phyloP scores from a whole-genome alignment of 2,888 invertebrate species.

The Balanococcus diminutus region DNA sequence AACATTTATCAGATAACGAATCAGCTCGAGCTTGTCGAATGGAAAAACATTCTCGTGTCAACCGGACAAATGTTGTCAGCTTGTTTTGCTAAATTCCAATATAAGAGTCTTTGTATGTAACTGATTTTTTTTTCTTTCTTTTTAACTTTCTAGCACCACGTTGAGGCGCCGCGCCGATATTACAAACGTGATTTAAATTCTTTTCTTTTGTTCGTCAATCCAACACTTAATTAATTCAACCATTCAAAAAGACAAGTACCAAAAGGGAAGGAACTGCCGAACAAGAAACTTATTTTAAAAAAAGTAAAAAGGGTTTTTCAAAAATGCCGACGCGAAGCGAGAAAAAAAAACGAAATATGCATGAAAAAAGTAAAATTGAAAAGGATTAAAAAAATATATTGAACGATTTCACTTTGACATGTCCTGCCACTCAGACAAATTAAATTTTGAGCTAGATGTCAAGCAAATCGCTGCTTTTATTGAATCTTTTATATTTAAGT shows the following conservation, averaged over 20 bases:
- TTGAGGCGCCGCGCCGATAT: background rate
- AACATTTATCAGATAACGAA: background rate
- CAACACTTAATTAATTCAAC: constrained; percentile 28
- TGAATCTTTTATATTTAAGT: constrained; percentile 5
- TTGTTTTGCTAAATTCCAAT: constrained; percentile 5
- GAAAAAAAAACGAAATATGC: constrained; percentile 8
- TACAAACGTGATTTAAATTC: constrained; percentile 31
- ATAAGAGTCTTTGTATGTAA: constrained; percentile 5
- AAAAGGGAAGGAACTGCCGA: background rate
- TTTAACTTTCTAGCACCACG: background rate
- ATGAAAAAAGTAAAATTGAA: constrained; percentile 1
- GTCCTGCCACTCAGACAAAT: constrained; percentile 28
- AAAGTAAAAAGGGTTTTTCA: background rate
- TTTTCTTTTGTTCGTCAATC: constrained; percentile 2
- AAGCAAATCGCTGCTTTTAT: constrained; percentile 8
- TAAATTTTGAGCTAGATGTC: constrained; percentile 32
- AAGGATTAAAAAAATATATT: constrained; percentile 29
- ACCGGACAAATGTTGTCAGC: background rate
- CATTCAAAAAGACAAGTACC: constrained; percentile 19
- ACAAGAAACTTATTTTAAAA: constrained; percentile 16
- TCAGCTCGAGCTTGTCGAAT: background rate
- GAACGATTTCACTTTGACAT: constrained; percentile 25
- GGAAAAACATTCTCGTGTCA: background rate
- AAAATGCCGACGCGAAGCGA: background rate
- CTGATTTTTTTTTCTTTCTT: background rate